Evolutionary conservation across 2,888 invertebrate genomes (phyloP).

Genomic region (Tetranychus truncatus): DNA sequence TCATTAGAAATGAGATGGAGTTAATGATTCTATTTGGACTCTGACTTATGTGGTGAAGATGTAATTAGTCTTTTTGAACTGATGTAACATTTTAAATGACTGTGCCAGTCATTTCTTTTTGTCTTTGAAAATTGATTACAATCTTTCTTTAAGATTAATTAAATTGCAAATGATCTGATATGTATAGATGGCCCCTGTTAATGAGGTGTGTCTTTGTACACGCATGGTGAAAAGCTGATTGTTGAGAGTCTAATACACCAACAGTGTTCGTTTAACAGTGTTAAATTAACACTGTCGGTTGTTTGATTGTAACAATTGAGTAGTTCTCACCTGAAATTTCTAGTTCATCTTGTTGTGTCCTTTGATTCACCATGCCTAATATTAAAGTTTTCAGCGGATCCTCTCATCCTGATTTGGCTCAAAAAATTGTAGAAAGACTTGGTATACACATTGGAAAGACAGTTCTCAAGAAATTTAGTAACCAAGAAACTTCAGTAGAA

Average conservation of each 20-base stretch:
- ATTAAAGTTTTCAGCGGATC: slow-evolving; percentile 98
- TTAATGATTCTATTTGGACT: no score
- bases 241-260: background rate
- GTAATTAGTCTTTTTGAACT: no score
- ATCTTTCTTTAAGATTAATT: background rate
- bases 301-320: no score
- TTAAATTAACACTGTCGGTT: no score
- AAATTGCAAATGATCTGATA: background rate
- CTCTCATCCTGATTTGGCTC: slow-evolving; percentile 89
- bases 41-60: no score
- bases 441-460: slow-evolving; percentile 96
- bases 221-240: background rate
- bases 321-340: no score
- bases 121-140: background rate
- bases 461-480: slow-evolving; percentile 97
- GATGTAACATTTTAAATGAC: no score
- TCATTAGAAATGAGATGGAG: no score
- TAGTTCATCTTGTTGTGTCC: no score
- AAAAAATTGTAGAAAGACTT: slow-evolving; percentile 86
- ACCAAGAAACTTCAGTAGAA: slow-evolving; percentile 95
- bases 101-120: no score
- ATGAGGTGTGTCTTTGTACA: background rate
- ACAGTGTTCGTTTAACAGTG: background rate
- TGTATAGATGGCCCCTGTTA: background rate
- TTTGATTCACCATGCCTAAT: slow-evolving; percentile 61